Evolutionary conservation across 2,797 vertebrate genomes (phyloP).

Genomic region (Octomys mimax): DNA sequence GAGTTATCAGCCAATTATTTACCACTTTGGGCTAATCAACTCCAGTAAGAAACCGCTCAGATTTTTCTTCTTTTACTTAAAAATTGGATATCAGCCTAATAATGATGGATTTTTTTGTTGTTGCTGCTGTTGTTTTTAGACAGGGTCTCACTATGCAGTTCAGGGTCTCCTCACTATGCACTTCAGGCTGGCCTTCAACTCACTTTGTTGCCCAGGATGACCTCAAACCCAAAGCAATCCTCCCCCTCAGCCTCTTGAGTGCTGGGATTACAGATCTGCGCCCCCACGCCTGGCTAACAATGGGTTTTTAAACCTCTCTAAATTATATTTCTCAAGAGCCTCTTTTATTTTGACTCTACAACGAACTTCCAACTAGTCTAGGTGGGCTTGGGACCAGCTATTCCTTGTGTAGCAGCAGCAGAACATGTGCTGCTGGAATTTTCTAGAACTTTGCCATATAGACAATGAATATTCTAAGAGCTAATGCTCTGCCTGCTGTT

Average conservation of each 20-base stretch:
- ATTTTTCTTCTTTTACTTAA: neutral
- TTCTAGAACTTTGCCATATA: neutral
- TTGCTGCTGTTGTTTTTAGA: no score
- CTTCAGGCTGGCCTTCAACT: no score
- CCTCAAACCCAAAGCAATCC: no score
- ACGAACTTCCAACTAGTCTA: neutral
- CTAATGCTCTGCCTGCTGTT: neutral
- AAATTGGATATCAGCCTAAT: slow-evolving; percentile 3
- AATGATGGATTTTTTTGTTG: neutral
- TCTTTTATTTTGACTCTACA: neutral
- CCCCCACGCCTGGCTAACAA: neutral
- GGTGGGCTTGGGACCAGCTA: neutral
- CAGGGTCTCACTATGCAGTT: no score
- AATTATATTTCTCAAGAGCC: neutral
- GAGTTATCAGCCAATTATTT: neutral
- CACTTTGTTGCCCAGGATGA: no score
- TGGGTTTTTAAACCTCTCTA: neutral
- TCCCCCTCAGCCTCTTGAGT: no score
- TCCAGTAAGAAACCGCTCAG: neutral
- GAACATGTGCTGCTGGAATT: neutral
- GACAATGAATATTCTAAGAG: neutral
- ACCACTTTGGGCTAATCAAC: neutral
- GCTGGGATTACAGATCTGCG: no score
- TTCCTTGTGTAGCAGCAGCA: neutral
- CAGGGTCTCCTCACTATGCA: no score